Evolutionary conservation across 2,113 vertebrate genomes (phyloP), one percentile per base, ranked within the genome.

Genomic region (Candoia aspera): DNA sequence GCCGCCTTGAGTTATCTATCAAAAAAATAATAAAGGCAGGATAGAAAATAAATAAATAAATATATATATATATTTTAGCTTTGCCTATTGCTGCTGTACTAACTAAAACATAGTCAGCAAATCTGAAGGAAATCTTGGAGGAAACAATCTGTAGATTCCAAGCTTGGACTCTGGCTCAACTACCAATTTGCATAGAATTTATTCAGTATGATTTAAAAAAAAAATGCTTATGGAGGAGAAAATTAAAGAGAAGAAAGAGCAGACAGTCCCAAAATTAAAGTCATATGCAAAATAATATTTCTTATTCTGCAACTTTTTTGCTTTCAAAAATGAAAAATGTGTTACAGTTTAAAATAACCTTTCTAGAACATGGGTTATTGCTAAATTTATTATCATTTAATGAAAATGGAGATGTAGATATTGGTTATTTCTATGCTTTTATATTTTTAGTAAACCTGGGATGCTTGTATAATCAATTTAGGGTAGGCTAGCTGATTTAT

Each of bases 261-360:
- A 60, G 94, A 0, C 6, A 49, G 86, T 13, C 54, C 86, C 0
- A 90, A 89, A 91, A 89, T 15, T 33, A 85, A 4, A 0, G 86
- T 33, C 62, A 42, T 84, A 37, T 57, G 23, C 0, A 92, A 13
- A 90, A 90, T 33, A 83, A 87, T n/a, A 87, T 93, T 1, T 0
- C 13, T 37, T 73, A n/a, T 88, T 55, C 0, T 88, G 93, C 85
- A 17, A 73, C 4, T 53, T 73, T 4, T 92, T 89, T 17, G 4
- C 3, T 68, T 85, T 8, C 73, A 92, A 83, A 93, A 87, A 90
- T 29, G 55, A 59, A 90, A 88, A 73, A 90, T 90, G 37, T 55
- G 60, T 84, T 90, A n/a, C 58, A 59, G 84, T n/a, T 46, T 55
- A 90, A 90, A 86, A 55, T 21, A 29, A 68, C n/a, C 1, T 8